Base-by-base conservation (phyloP, 2,888 invertebrate species). In the Zeuzera pyrina region DNA sequence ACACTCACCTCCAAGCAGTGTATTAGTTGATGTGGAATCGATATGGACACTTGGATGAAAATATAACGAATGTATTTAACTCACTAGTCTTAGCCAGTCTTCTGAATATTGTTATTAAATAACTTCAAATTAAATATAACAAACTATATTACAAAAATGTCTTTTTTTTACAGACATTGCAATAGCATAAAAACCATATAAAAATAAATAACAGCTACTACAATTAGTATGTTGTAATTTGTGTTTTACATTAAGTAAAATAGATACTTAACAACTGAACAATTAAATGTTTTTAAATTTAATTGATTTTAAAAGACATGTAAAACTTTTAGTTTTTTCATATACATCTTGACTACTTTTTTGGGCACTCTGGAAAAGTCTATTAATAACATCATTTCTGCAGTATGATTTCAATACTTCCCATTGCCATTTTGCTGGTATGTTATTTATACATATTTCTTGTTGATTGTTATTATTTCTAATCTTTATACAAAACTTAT, bases 41-140 rank as follows among this genome's bases (percentile, higher is more conserved):
- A 89, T 93, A 64, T 92, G 91, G 91, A 87, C 89, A 39, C 78
- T 89, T 21, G 87, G 83, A 39, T 86, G 58, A 56, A 30, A 29
- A 12, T n/a, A n/a, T n/a, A n/a, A n/a, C n/a, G n/a, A n/a, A n/a
- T n/a, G n/a, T n/a, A n/a, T n/a, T n/a, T n/a, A n/a, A n/a, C n/a
- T n/a, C n/a, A n/a, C n/a, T n/a, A n/a, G n/a, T n/a, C n/a, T n/a
- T n/a, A n/a, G n/a, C n/a, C n/a, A n/a, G n/a, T n/a, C n/a, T n/a
- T n/a, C n/a, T n/a, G n/a, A n/a, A n/a, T n/a, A n/a, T n/a, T n/a
- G n/a, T n/a, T n/a, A n/a, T n/a, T n/a, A n/a, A n/a, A n/a, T n/a
- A n/a, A n/a, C n/a, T n/a, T n/a, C n/a, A n/a, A n/a, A n/a, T n/a
- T n/a, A n/a, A n/a, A n/a, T n/a, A n/a, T n/a, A n/a, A n/a, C n/a